These are phyloP conservation scores for Andricus quercusramuli DNA, from an alignment of 2,888 invertebrate species.

Conservation along the genomic window DNA sequence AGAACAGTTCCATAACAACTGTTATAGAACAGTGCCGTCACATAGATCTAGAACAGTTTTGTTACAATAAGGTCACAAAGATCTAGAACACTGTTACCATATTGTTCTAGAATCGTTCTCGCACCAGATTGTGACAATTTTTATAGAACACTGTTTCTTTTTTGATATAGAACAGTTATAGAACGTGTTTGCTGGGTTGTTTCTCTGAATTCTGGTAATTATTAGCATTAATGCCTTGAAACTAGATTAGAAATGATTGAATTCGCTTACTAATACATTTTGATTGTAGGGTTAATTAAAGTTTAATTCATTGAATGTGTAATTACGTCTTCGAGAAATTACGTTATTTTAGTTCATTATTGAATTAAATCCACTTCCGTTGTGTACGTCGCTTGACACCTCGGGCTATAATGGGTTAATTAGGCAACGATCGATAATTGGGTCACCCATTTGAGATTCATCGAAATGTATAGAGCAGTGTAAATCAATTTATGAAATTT, in stretches of 20 bases:
- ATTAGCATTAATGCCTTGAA: neutral
- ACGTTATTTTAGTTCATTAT: neutral
- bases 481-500: neutral
- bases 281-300: neutral
- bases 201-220: neutral
- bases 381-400: conserved; percentile 4
- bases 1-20: too few species aligned
- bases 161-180: too few species aligned
- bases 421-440: conserved; percentile 28
- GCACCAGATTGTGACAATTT: too few species aligned
- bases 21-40: too few species aligned
- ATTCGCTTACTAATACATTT: neutral
- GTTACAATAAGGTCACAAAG: too few species aligned
- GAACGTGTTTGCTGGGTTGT: too few species aligned
- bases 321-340: conserved; percentile 13
- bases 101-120: too few species aligned
- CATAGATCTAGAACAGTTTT: too few species aligned
- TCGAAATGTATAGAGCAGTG: neutral
- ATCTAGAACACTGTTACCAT: too few species aligned
- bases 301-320: neutral
- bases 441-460: conserved; percentile 20
- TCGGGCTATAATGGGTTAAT: conserved; percentile 17
- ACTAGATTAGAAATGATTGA: neutral
- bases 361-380: conserved; percentile 8
- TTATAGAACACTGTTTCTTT: too few species aligned